Percentiles rank a stretch among this genome's conserved stretches.
Conservation (phyloP, 2,797 vertebrate species). For the Tangara arthus region DNA sequence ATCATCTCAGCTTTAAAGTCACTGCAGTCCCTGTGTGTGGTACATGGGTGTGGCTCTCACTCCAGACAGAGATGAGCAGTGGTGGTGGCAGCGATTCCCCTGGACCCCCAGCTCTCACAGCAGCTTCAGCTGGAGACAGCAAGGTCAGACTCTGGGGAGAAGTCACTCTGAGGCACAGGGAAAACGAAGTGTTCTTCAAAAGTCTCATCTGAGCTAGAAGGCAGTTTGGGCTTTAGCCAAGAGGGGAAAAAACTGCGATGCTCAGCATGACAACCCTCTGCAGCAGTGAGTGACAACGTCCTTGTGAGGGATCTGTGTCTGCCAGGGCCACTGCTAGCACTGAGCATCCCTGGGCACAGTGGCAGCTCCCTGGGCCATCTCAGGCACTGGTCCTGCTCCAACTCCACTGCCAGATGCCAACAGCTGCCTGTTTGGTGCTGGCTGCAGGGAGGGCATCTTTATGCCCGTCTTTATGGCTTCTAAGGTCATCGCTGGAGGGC, state of each 20-base stretch:
- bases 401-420: background rate
- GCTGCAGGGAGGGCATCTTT: background rate
- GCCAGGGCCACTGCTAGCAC: background rate
- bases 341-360: background rate
- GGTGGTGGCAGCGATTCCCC: background rate
- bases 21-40: background rate
- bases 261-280: background rate
- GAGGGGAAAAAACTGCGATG: accelerated
- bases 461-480: background rate
- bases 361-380: background rate
- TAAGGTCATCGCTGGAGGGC: background rate
- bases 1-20: background rate
- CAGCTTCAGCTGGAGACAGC: background rate
- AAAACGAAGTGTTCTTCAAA: background rate
- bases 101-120: background rate
- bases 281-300: background rate
- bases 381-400: background rate
- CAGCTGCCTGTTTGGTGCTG: background rate
- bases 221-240: background rate
- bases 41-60: background rate
- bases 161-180: background rate
- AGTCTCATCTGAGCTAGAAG: background rate
- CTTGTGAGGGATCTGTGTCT: too few species aligned
- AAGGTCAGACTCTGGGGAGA: background rate
- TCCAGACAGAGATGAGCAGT: background rate